Conservation (phyloP, 92 coral and sea anemone genomes). For the Porites cylindrica region DNA sequence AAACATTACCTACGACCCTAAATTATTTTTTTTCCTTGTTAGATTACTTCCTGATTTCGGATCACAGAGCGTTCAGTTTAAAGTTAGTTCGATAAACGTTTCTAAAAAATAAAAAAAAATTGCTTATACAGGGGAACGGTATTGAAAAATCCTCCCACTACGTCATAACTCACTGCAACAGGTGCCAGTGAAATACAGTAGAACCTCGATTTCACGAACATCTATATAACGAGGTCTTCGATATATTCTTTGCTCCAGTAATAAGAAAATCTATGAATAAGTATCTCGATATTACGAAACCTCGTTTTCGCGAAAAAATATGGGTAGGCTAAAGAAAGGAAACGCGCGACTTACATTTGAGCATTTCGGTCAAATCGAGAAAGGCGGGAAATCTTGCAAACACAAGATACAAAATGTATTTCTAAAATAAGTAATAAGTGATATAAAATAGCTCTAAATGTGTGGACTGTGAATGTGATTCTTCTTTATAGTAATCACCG, state of each 20-base stretch:
- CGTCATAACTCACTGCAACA: conserved; percentile 4
- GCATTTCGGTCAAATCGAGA: conserved; percentile 1
- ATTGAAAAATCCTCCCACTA: background rate
- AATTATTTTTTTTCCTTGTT: background rate
- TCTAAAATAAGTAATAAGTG: background rate
- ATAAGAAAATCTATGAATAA: background rate
- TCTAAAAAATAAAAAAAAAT: background rate
- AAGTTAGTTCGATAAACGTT: background rate
- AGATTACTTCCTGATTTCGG: background rate
- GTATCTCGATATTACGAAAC: conserved; percentile 5
- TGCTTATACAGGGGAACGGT: conserved; percentile 10
- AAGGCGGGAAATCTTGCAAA: background rate
- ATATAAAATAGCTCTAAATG: too few species aligned
- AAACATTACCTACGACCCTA: conserved; percentile 16
- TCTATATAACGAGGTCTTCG: too few species aligned
- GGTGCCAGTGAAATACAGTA: background rate
- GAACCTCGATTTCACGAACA: background rate
- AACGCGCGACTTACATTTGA: background rate
- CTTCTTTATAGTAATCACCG: too few species aligned
- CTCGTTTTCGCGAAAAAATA: background rate
- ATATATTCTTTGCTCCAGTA: background rate
- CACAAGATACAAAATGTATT: background rate
- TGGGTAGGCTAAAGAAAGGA: conserved; percentile 3
- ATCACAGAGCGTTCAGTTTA: background rate
- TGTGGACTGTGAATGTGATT: too few species aligned